A percentile compares a stretch with the other conserved stretches of the same genome.
Evolutionary conservation across 35 echinoderm and acorn worm species (phyloP).

Genomic region (Ophiothrix spiculata): DNA sequence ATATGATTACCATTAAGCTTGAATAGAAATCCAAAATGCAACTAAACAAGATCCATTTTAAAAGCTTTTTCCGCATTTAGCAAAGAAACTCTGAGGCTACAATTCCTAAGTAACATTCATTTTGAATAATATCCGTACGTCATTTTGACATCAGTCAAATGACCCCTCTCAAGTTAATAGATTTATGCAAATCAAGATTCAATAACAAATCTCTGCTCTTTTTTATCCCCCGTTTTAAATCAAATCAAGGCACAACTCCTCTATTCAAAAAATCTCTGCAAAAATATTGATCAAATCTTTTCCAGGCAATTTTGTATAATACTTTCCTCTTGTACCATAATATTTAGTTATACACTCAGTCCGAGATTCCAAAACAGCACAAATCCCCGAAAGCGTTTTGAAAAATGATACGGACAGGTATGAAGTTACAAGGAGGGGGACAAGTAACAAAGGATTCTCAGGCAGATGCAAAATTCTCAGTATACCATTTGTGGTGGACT

Average conservation of each 20-base stretch:
- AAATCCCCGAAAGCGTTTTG: no score
- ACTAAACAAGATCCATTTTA: background rate
- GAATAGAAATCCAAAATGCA: no score
- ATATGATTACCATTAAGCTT: no score
- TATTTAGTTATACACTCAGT: background rate
- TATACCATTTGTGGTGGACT: background rate
- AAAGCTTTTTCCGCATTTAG: background rate
- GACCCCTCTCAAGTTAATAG: slow-evolving; percentile 5
- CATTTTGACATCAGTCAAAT: slow-evolving; percentile 1
- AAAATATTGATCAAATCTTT: slow-evolving; percentile 5
- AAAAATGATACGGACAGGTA: no score
- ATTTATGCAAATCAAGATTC: background rate
- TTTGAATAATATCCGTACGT: background rate
- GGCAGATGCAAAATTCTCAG: background rate
- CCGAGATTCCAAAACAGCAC: background rate
- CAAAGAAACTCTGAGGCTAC: background rate
- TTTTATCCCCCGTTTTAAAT: background rate
- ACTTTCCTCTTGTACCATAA: background rate
- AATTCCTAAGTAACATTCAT: background rate
- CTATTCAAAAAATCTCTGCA: background rate
- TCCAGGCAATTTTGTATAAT: background rate
- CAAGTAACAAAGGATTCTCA: background rate
- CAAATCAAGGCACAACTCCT: background rate
- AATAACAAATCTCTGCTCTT: background rate
- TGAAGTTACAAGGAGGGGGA: background rate